Conservation (phyloP, 2,113 vertebrate genomes). For the Hymenochirus boettgeri region DNA sequence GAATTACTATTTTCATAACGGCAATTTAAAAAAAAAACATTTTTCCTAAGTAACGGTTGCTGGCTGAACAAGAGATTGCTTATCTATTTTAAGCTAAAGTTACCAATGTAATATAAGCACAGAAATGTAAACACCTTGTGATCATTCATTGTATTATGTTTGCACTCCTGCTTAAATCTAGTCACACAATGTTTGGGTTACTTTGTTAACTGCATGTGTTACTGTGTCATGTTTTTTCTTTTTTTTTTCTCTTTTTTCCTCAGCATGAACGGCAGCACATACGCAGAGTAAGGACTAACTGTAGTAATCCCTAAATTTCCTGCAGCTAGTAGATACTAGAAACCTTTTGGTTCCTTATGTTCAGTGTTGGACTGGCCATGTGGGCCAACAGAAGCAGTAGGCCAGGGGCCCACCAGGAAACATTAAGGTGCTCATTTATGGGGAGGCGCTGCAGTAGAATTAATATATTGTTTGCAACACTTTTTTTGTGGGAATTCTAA, state of each 20-base stretch:
- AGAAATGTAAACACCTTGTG: not conserved
- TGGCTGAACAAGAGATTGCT: not conserved
- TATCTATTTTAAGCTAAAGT: too few species aligned
- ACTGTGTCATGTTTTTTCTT: slow-evolving; percentile 36
- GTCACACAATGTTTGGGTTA: not conserved
- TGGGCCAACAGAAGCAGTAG: too few species aligned
- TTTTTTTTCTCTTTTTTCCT: slow-evolving; percentile 41
- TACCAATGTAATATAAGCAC: not conserved
- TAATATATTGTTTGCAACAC: too few species aligned
- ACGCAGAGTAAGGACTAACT: slow-evolving; percentile 72
- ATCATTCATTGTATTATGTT: not conserved
- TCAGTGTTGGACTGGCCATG: too few species aligned
- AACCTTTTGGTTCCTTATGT: not conserved
- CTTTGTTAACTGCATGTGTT: slow-evolving; percentile 41
- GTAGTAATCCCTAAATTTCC: not conserved
- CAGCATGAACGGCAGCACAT: slow-evolving; percentile 89
- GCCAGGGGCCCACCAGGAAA: too few species aligned
- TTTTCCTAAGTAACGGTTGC: too few species aligned
- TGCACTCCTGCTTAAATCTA: too few species aligned
- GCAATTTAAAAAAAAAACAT: too few species aligned
- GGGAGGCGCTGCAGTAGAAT: too few species aligned
- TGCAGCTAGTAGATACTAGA: not conserved
- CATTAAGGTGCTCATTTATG: too few species aligned
- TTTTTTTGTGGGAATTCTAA: too few species aligned
- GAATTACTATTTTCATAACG: too few species aligned